Evolutionary conservation across 2,888 invertebrate genomes (phyloP).

Genomic region (Orthosia incerta): DNA sequence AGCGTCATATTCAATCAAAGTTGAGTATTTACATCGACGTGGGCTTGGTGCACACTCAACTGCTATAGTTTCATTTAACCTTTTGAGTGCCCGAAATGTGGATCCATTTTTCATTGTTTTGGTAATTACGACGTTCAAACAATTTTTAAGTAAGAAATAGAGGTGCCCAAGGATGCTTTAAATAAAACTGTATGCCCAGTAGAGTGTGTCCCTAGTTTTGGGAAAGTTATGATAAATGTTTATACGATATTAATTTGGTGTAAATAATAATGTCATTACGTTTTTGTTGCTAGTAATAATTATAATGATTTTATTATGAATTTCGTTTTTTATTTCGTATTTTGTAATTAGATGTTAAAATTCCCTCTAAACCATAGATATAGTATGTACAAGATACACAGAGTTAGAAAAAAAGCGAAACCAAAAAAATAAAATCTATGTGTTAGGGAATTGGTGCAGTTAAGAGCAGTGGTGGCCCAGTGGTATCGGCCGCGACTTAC

Average conservation of each 20-base stretch:
- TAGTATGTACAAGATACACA: too few relatives aligned
- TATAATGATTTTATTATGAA: constrained; percentile 69
- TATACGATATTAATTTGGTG: constrained; percentile 69
- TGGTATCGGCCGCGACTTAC: too few relatives aligned
- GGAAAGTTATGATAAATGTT: constrained; percentile 63
- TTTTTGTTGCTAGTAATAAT: constrained; percentile 72
- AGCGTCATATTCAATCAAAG: constrained; percentile 50
- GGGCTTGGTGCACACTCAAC: constrained; percentile 45
- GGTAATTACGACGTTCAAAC: too few relatives aligned
- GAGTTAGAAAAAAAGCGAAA: too few relatives aligned
- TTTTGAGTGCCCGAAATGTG: too few relatives aligned
- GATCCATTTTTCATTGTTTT: too few relatives aligned
- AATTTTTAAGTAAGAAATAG: neutral
- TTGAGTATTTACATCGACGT: constrained; percentile 57
- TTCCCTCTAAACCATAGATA: neutral
- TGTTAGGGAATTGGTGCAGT: too few relatives aligned
- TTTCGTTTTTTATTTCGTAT: constrained; percentile 52
- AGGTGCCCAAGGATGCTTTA: constrained; percentile 1
- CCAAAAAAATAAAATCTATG: too few relatives aligned
- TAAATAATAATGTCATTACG: constrained; percentile 74
- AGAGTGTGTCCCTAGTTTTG: constrained; percentile 52
- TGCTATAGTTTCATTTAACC: constrained; percentile 1
- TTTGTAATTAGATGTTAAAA: neutral
- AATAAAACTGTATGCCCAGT: constrained; percentile 16
- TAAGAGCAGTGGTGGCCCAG: too few relatives aligned